A percentile compares a stretch with the other conserved stretches of the same genome.
Conservation (phyloP, 2,888 invertebrate species). For the Eristalis intricaria region DNA sequence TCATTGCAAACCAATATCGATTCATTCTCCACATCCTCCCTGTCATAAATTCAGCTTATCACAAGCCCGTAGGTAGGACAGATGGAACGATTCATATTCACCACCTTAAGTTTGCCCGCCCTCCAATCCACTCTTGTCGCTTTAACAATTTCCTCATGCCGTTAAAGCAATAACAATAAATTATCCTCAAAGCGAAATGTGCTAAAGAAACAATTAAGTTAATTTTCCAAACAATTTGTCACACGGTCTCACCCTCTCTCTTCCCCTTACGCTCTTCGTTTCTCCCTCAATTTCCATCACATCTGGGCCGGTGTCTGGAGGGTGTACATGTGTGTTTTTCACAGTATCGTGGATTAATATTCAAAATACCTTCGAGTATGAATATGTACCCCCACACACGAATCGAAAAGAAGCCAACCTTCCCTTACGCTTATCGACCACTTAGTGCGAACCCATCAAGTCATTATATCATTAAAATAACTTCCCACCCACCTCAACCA, state of each 20-base stretch:
- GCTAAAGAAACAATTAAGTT: constrained; percentile 65
- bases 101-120: no score
- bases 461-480: constrained; percentile 52
- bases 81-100: no score
- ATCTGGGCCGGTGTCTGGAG: neutral
- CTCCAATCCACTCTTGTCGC: neutral
- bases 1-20: neutral
- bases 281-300: no score
- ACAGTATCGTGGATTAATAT: neutral
- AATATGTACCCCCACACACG: neutral
- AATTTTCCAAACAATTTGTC: constrained; percentile 69
- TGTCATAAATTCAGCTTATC: no score
- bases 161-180: constrained; percentile 56
- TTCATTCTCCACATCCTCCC: no score
- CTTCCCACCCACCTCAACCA: neutral
- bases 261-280: neutral
- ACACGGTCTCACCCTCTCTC: constrained; percentile 11
- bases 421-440: neutral
- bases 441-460: constrained; percentile 48
- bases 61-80: no score
- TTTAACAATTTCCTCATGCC: constrained; percentile 21
- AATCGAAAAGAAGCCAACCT: constrained; percentile 24
- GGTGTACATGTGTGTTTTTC: neutral
- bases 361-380: constrained; percentile 27
- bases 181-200: constrained; percentile 48